Evolutionary conservation across 1,140 invertebrate genomes (phyloP).

Genomic region (Littorina saxatilis): DNA sequence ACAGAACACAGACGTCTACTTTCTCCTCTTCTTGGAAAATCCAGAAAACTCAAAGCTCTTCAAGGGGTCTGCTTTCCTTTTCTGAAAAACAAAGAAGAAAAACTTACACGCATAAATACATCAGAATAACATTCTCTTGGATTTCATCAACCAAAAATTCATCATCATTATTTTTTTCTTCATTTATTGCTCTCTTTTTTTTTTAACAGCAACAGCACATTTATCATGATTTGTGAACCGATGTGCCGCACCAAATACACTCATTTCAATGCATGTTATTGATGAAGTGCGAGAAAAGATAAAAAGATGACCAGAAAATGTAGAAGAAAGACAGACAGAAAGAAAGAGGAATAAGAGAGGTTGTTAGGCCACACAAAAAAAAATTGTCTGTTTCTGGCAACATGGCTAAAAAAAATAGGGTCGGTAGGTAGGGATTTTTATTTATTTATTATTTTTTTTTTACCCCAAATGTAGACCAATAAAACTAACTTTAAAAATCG

Average conservation of each 20-base stretch:
- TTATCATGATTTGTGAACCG: background rate
- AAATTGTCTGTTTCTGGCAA: no score
- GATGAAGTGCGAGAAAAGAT: no score
- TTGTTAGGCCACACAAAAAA: no score
- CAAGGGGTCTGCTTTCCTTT: conserved; percentile 72
- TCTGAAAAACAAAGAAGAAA: conserved; percentile 64
- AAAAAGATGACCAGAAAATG: no score
- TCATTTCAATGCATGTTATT: no score
- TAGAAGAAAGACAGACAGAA: no score
- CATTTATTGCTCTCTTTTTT: background rate
- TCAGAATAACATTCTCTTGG: background rate
- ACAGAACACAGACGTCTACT: conserved; percentile 18
- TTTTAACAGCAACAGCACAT: background rate
- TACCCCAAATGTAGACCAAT: no score
- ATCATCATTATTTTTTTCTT: background rate
- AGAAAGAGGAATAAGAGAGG: no score
- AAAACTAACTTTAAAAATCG: no score
- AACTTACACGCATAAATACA: background rate
- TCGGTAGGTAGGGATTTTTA: no score
- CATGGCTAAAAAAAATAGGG: no score
- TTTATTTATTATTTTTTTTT: no score
- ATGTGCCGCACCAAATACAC: background rate
- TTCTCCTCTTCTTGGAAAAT: conserved; percentile 61
- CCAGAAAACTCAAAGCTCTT: conserved; percentile 74
- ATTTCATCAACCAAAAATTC: background rate